These are phyloP conservation scores for Sinocyclocheilus grahami DNA, from an alignment of 2,113 vertebrate genomes.

Conservation along the genomic window DNA sequence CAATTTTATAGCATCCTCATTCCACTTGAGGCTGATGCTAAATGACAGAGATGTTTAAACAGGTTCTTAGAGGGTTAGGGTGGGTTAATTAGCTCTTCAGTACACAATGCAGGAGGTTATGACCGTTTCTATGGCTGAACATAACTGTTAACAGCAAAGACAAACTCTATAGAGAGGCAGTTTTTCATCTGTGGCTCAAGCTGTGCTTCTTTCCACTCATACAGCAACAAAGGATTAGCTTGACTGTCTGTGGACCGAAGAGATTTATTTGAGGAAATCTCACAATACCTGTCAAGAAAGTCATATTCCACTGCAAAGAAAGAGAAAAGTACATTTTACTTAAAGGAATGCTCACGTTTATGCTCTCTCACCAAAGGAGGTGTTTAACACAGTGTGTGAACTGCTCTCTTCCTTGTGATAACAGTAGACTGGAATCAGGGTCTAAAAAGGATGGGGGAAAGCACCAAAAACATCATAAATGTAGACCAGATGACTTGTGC, in stretches of 20 bases:
- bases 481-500: not conserved
- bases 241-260: not conserved
- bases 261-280: not conserved
- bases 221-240: not conserved
- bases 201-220: not conserved
- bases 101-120: not conserved
- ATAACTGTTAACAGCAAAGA: slow-evolving; percentile 8
- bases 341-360: not conserved
- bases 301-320: not conserved
- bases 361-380: not conserved
- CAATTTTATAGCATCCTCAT: not conserved
- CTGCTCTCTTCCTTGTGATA: not conserved
- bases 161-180: not conserved
- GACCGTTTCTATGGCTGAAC: not conserved
- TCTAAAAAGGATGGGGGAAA: not conserved
- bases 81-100: slow-evolving; percentile 25
- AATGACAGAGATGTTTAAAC: slow-evolving; percentile 24
- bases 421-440: not conserved
- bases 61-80: slow-evolving; percentile 20
- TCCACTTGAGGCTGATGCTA: slow-evolving; percentile 2
- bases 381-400: not conserved
- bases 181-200: not conserved
- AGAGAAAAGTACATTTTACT: not conserved
- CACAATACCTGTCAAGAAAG: not conserved
- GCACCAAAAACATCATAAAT: not conserved